Evolutionary conservation across 2,113 vertebrate genomes (phyloP), one percentile per base, ranked within the genome.

Genomic region (Ursus arctos): DNA sequence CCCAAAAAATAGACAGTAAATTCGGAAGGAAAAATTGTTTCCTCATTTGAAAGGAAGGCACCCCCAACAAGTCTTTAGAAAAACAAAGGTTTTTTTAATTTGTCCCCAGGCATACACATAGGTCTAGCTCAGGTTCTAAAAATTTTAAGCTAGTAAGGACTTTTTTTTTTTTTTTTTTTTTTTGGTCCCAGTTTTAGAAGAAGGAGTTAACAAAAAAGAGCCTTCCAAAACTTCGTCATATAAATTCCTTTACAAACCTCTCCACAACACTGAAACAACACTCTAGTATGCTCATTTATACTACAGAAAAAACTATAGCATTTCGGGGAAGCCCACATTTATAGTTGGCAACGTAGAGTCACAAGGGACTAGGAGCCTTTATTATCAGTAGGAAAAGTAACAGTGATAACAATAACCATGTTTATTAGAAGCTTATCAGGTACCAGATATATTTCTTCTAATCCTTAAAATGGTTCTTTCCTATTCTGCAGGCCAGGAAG

Each of bases 161-260:
- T 76, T 47, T n/a, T 31, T 65, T 6, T 65, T 51, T 36, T 36
- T 36, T 36, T 36, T 36, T 33, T 65, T 77, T 77, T 65, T 77
- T n/a, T 21, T 16, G 13, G 77, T 89, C 13, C 36, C 69, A 11
- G 36, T 84, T 97, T 95, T 95, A 88, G 98, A 97, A 83, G 47
- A 72, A 94, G 65, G 51, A 94, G 80, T 92, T 67, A 95, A 81
- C 71, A 28, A 57, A 94, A 71, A 72, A 86, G 43, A 94, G 43
- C n/a, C 63, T 97, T 92, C 59, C 49, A 86, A 93, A 96, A 76
- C 67, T 26, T 69, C 79, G 49, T 74, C 91, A 40, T n/a, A 22
- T 63, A 65, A 84, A 95, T 86, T 86, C 55, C 69, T 33, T 47
- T 83, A 61, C 8, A 53, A 65, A 40, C 59, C 61, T 88, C 61